A percentile compares a stretch with the other conserved stretches of the same genome.
phyloP scores from a whole-genome alignment of 1,140 invertebrate genomes.

The Drosophila truncata region DNA sequence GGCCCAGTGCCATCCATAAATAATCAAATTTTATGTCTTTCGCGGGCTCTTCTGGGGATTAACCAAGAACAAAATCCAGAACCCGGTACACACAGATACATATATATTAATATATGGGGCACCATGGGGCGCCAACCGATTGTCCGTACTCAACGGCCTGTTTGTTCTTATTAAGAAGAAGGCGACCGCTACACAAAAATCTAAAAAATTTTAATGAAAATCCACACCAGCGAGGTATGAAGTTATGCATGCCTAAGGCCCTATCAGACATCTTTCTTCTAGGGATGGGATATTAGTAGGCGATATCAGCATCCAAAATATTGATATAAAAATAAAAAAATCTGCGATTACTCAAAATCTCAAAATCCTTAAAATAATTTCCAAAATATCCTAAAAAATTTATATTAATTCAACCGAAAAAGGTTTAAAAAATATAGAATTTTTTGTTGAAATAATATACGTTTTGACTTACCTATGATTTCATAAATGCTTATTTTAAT shows the following conservation, averaged over 20 bases:
- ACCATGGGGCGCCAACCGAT: slow-evolving; percentile 81
- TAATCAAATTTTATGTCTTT: slow-evolving; percentile 83
- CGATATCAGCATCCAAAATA: background rate
- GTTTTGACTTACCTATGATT: too few relatives aligned
- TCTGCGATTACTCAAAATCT: background rate
- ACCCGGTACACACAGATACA: slow-evolving; percentile 20
- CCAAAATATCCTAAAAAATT: background rate
- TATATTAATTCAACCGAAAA: background rate
- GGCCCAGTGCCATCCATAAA: slow-evolving; percentile 81
- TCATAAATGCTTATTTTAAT: background rate
- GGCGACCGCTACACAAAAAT: slow-evolving; percentile 52
- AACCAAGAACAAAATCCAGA: slow-evolving; percentile 53
- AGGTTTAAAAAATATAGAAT: background rate
- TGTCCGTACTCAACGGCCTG: slow-evolving; percentile 81
- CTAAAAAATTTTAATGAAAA: slow-evolving; percentile 82
- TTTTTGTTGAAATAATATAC: background rate
- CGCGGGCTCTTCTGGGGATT: slow-evolving; percentile 67
- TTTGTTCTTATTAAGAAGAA: slow-evolving; percentile 77
- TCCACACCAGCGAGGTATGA: slow-evolving; percentile 53
- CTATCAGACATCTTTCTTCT: background rate
- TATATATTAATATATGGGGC: slow-evolving; percentile 56
- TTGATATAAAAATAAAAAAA: background rate
- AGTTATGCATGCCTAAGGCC: slow-evolving; percentile 47
- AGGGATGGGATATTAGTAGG: slow-evolving; percentile 7
- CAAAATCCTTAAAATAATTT: background rate